Evolutionary conservation across 2,888 invertebrate genomes (phyloP), one percentile per base, ranked within the genome.

Genomic region (Hydrotaea cyrtoneurina): DNA sequence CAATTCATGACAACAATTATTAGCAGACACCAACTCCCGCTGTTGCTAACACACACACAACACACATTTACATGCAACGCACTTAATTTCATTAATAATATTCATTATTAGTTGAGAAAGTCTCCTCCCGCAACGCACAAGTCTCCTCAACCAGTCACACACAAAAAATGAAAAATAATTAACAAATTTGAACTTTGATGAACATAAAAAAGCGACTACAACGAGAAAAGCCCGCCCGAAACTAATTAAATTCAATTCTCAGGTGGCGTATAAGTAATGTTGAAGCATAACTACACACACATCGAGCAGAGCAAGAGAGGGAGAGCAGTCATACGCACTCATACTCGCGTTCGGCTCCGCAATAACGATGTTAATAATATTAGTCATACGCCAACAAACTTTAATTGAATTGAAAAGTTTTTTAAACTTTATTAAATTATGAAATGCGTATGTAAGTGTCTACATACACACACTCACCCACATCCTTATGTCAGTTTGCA

Each of bases 381-480:
- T 85, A 85, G 62, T 85, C 82, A 85, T 81, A 80, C 82, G 85
- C 85, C 79, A 82, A 80, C 82, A 85, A 85, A 80, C 71, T 85
- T 85, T 85, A 85, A 85, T 85, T 85, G 82, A 85, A 85, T 85
- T 82, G 43, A 85, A 82, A 82, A 82, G 43, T 85, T 82, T 82
- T 64, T 64, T 64, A 21, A 46, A 69, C 69, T 69, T 69, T 69
- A 69, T 69, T 46, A 69, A 69, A 69, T 69, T 69, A 69, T 23
- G 46, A 69, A 69, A 46, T 69, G 69, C 11, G 46, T 23, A n/a
- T 46, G 46, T 66, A n/a, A 23, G 69, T 69, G 15, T 66, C 36
- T 23, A 39, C 13, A 62, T 19, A 36, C 39, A 13, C 26, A 59
- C 55, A 50, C 17, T n/a, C 46, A 72, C n/a, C 66, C 17, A 59